Percentiles rank a stretch among this genome's conserved stretches.
phyloP scores from a whole-genome alignment of 2,113 vertebrate genomes.

The Thamnaconus septentrionalis region DNA sequence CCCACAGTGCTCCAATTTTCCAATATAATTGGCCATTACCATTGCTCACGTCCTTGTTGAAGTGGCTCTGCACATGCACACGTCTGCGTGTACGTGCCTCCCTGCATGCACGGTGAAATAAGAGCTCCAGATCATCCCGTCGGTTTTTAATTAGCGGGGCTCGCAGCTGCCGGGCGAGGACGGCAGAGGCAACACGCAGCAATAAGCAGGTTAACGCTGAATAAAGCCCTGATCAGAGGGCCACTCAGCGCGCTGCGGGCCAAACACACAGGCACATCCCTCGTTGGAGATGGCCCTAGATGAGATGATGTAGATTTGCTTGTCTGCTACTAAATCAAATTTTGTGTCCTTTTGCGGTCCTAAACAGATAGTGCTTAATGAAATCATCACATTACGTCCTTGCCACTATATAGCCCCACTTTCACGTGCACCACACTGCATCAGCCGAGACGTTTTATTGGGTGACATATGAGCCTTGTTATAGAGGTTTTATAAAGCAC shows the following conservation, averaged over 20 bases:
- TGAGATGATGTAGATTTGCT: neutral
- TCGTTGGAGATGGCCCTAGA: neutral
- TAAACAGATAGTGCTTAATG: neutral
- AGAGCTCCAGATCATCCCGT: slow-evolving; percentile 53
- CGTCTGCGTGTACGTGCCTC: slow-evolving; percentile 43
- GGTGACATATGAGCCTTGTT: too few species aligned
- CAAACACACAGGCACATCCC: slow-evolving; percentile 8
- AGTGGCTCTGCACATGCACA: slow-evolving; percentile 5
- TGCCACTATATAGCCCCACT: too few species aligned
- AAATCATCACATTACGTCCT: too few species aligned
- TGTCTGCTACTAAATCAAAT: neutral
- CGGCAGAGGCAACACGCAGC: slow-evolving; percentile 47
- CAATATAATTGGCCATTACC: too few species aligned
- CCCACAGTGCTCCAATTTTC: too few species aligned
- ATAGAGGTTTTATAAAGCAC: too few species aligned
- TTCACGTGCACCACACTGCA: too few species aligned
- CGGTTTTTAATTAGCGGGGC: slow-evolving; percentile 63
- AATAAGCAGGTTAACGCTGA: slow-evolving; percentile 61
- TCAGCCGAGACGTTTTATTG: too few species aligned
- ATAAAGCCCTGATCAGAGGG: slow-evolving; percentile 17
- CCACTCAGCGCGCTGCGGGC: slow-evolving; percentile 21
- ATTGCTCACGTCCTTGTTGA: neutral
- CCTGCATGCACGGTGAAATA: slow-evolving; percentile 60
- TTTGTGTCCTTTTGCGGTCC: neutral
- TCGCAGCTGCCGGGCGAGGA: slow-evolving; percentile 43